Base-by-base conservation (phyloP, 2,113 vertebrate species). In the Crotophaga sulcirostris region DNA sequence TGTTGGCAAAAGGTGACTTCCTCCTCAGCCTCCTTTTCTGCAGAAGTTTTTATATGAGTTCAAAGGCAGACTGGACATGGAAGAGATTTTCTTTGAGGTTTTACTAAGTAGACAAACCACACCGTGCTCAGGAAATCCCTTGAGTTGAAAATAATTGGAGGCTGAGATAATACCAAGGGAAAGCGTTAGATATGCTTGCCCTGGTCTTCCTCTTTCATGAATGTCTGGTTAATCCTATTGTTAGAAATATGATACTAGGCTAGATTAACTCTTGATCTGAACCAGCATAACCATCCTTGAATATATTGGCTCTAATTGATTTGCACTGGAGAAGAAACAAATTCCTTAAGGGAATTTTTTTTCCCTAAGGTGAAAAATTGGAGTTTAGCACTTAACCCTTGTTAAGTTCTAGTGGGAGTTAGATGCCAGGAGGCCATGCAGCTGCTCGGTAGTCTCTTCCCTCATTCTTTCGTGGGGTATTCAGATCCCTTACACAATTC, bases 381-480 rank as follows among this genome's bases (percentile, higher is more conserved):
- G 79, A 77, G 24, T 47, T 56, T 42, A 68, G 36, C 20, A 9
- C 45, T 79, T 25, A 51, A 44, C 5, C 59, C 23, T 11, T 68
- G 19, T 64, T 85, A 64, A 82, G 45, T 60, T 45, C 75, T 16
- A 7, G 12, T 15, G 23, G 19, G 26, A 63, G 3, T 7, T 38
- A 72, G 29, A 24, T 40, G 66, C 47, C 62, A 67, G 74, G 45
- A 10, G 0, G 51, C 14, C 74, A 40, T 64, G 11, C 2, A 58
- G 23, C 8, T 52, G 44, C 58, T 86, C 49, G 40, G 19, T 5
- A 33, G 40, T 44, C 82, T 68, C 33, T 75, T 82, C 47, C 38
- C 16, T 67, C 9, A 0, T 76, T 59, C 10, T 47, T 64, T 33
- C 6, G 1, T 0, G 0, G 36, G 20, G 1, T 38, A 12, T 75